Conservation (phyloP, 2,113 vertebrate species). For the Mirza zaza region DNA sequence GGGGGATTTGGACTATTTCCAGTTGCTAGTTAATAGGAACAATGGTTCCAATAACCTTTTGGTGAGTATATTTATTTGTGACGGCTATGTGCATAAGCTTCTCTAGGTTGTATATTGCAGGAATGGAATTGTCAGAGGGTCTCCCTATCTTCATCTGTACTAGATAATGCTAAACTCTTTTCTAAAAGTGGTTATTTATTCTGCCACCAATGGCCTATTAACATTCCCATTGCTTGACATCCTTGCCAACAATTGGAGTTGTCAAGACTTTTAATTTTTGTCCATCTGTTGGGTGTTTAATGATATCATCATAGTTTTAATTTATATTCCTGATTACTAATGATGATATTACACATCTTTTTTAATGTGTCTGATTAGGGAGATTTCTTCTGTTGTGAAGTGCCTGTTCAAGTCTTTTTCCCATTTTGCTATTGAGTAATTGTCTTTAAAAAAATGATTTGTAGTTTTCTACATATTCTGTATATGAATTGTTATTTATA, state of each 20-base stretch:
- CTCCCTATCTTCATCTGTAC: not conserved
- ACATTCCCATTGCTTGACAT: not conserved
- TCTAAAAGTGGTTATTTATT: not conserved
- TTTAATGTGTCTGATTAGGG: not conserved
- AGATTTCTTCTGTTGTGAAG: constrained; percentile 29
- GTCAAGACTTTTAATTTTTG: constrained; percentile 28
- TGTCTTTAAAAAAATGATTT: not conserved
- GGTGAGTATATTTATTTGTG: not conserved
- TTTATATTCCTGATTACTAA: constrained; percentile 19
- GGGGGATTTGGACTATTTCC: constrained; percentile 30
- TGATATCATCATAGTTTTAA: constrained; percentile 1
- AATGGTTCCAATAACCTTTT: not conserved
- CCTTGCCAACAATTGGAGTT: not conserved
- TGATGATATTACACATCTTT: not conserved
- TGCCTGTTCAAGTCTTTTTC: constrained; percentile 41
- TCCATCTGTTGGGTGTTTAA: not conserved
- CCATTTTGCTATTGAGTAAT: constrained; percentile 20
- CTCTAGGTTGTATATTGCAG: not conserved
- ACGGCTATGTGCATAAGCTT: not conserved
- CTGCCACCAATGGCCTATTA: not conserved
- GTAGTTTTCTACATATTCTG: constrained; percentile 22
- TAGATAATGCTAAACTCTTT: not conserved
- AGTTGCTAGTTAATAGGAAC: constrained; percentile 21
- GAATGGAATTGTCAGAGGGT: not conserved
- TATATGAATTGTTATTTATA: not conserved